Percentiles rank a stretch among this genome's conserved stretches.
Evolutionary conservation across 1,140 invertebrate species (phyloP).

Genomic region (Drosophila nigromelanica): DNA sequence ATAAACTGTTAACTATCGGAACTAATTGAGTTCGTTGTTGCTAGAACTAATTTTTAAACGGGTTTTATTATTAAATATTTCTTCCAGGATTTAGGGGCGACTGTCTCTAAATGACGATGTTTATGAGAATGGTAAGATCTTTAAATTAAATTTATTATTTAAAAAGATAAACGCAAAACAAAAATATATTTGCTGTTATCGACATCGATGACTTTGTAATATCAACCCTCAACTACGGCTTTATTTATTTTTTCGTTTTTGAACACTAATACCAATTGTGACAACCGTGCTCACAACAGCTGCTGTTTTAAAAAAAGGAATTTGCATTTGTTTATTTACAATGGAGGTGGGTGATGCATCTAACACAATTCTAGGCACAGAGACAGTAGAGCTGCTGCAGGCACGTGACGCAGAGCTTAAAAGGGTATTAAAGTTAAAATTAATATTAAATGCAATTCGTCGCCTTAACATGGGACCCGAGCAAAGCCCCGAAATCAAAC

Average conservation of each 20-base stretch:
- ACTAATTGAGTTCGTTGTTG: not conserved
- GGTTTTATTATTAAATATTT: too few relatives aligned
- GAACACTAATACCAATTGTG: not conserved
- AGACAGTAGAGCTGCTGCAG: slow-evolving; percentile 50
- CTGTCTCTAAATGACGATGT: too few relatives aligned
- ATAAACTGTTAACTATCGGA: not conserved
- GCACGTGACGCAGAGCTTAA: slow-evolving; percentile 43
- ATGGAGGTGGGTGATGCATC: slow-evolving; percentile 43
- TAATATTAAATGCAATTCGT: slow-evolving; percentile 46
- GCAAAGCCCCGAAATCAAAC: slow-evolving; percentile 38
- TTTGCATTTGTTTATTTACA: not conserved
- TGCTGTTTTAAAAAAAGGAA: slow-evolving; percentile 1
- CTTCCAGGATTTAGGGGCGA: too few relatives aligned
- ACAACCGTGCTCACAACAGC: not conserved
- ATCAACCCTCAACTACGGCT: not conserved
- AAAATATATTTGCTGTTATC: not conserved
- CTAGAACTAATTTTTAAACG: too few relatives aligned
- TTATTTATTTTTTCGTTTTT: not conserved
- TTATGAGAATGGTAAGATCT: too few relatives aligned
- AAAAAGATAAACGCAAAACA: too few relatives aligned
- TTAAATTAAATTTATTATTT: too few relatives aligned
- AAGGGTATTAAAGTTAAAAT: slow-evolving; percentile 53
- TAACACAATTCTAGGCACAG: slow-evolving; percentile 31
- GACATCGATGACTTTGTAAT: slow-evolving; percentile 10
- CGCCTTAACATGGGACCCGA: slow-evolving; percentile 30